Evolutionary conservation across 2,797 vertebrate genomes (phyloP).

Genomic region (Chelmon rostratus): DNA sequence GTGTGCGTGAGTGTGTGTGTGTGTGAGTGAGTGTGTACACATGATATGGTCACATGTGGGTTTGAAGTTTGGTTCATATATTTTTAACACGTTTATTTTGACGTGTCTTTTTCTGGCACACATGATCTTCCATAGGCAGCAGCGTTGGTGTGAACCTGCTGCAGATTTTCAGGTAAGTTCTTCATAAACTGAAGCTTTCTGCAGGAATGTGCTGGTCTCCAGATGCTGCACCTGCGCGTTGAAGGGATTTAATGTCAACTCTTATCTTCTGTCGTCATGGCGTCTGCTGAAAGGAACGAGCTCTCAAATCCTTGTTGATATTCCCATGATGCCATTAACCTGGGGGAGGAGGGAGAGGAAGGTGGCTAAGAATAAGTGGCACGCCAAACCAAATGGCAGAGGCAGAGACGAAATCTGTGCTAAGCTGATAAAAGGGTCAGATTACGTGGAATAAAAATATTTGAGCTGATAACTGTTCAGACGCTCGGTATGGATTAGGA

Average conservation of each 20-base stretch:
- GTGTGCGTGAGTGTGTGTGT: too few species aligned
- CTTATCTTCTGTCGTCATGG: background rate
- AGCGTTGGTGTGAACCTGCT: too few species aligned
- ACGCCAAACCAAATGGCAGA: conserved; percentile 35
- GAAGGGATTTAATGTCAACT: conserved; percentile 16
- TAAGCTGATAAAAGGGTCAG: conserved; percentile 81
- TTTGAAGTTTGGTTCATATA: too few species aligned
- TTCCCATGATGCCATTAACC: conserved; percentile 33
- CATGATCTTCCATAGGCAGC: too few species aligned
- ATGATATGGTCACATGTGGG: too few species aligned
- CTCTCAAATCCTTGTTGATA: conserved; percentile 24
- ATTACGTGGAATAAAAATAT: conserved; percentile 72
- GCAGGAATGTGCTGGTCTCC: background rate
- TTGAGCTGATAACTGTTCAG: conserved; percentile 62
- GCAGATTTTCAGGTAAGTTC: background rate
- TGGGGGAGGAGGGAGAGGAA: background rate
- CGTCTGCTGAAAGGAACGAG: background rate
- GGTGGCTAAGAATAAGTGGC: background rate
- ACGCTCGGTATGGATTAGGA: conserved; percentile 46
- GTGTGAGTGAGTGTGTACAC: too few species aligned
- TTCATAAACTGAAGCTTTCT: background rate
- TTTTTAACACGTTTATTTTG: too few species aligned
- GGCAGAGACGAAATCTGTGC: conserved; percentile 55
- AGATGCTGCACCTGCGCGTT: conserved; percentile 25
- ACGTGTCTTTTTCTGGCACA: too few species aligned